These are phyloP conservation scores for Melanotaenia parkinsoni DNA, from an alignment of 2,797 vertebrate species.

Conservation along the genomic window DNA sequence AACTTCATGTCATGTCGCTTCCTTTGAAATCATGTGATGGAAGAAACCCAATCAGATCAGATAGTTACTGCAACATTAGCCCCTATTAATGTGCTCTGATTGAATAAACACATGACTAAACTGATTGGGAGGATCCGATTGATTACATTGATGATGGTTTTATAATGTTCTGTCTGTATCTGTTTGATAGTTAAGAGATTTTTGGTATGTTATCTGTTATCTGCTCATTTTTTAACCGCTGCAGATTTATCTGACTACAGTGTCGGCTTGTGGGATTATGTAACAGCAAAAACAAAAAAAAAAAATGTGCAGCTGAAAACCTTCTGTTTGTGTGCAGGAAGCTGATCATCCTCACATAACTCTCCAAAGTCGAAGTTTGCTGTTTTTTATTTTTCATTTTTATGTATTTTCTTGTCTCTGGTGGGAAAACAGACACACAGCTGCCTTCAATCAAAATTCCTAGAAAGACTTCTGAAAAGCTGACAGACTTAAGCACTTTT, in stretches of 20 bases:
- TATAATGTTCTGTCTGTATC: background rate
- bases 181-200: no score
- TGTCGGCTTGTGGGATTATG: background rate
- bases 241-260: background rate
- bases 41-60: slow-evolving; percentile 5
- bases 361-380: background rate
- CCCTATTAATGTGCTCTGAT: background rate
- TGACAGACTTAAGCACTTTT: background rate
- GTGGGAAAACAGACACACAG: background rate
- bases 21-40: background rate
- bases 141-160: background rate
- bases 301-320: background rate
- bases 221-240: background rate
- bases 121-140: background rate
- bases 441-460: background rate
- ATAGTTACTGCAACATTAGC: background rate
- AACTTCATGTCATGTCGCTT: slow-evolving; percentile 12
- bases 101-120: slow-evolving; percentile 11
- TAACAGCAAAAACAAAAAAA: background rate
- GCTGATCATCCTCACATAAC: background rate
- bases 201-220: background rate
- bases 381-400: background rate
- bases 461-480: background rate
- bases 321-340: background rate
- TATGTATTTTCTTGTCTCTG: background rate